These are phyloP conservation scores for Formicarius rufipectus DNA, from an alignment of 2,113 vertebrate species.

Conservation along the genomic window DNA sequence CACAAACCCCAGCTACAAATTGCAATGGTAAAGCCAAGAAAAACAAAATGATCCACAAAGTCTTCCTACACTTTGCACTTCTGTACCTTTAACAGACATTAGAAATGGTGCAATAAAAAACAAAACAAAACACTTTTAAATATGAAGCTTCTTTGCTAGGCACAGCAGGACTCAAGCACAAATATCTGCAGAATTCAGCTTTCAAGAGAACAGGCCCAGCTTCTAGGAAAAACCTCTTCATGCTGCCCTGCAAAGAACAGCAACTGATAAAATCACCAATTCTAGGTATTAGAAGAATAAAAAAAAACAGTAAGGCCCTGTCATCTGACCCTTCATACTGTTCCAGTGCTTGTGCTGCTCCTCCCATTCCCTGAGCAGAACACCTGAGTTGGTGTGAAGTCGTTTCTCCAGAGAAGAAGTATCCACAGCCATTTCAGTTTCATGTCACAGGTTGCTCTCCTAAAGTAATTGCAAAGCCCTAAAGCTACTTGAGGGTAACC, in stretches of 20 bases:
- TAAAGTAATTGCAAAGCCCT: not conserved
- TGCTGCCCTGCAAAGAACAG: not conserved
- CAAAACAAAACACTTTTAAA: not conserved
- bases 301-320: not conserved
- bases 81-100: not conserved
- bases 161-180: not conserved
- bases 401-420: not conserved
- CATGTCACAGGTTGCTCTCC: not conserved
- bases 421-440: not conserved
- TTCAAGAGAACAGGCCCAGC: not conserved
- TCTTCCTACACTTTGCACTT: not conserved
- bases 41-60: not conserved
- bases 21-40: not conserved
- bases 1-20: not conserved
- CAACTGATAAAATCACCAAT: not conserved
- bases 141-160: not conserved
- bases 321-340: not conserved
- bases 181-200: not conserved
- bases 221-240: not conserved
- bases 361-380: not conserved
- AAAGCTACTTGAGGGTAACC: not conserved
- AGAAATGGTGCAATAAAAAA: not conserved
- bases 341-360: not conserved
- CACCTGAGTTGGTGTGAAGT: fast-evolving
- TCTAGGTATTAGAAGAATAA: not conserved